Percentiles rank a stretch among this genome's conserved stretches.
Conservation (phyloP, 1,140 invertebrate genomes). For the Lerema accius region DNA sequence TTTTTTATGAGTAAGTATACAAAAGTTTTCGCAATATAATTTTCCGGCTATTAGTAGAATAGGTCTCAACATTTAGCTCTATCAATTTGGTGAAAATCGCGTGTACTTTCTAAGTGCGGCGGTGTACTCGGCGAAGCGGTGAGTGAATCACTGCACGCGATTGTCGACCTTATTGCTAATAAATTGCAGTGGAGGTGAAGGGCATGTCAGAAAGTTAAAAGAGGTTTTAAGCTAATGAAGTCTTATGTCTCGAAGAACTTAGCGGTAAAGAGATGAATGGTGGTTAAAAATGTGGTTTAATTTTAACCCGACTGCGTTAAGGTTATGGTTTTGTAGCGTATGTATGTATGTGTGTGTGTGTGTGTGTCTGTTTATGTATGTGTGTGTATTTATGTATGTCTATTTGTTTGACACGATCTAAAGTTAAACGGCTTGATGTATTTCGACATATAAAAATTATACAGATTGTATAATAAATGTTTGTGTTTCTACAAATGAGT, state of each 20-base stretch:
- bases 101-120: slow-evolving; percentile 20
- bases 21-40: no score
- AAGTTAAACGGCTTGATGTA: no score
- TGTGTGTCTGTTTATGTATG: no score
- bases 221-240: slow-evolving; percentile 33
- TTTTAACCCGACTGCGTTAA: no score
- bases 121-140: slow-evolving; percentile 11
- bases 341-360: no score
- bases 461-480: no score
- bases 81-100: slow-evolving; percentile 27
- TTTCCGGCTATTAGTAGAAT: slow-evolving; percentile 23
- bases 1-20: no score
- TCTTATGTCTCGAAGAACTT: slow-evolving; percentile 18
- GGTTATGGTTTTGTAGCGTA: no score
- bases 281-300: slow-evolving; percentile 1
- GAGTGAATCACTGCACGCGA: slow-evolving; percentile 4
- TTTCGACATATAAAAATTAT: no score
- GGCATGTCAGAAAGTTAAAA: slow-evolving; percentile 31
- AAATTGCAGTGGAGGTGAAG: slow-evolving; percentile 30
- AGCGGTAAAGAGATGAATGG: slow-evolving; percentile 10
- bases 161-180: slow-evolving; percentile 20
- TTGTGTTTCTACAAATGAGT: no score
- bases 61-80: background rate
- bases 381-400: no score
- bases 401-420: no score